Percentiles rank a stretch among this genome's conserved stretches.
phyloP scores from a whole-genome alignment of 2,888 invertebrate species.

The Drosophila stalkeri region DNA sequence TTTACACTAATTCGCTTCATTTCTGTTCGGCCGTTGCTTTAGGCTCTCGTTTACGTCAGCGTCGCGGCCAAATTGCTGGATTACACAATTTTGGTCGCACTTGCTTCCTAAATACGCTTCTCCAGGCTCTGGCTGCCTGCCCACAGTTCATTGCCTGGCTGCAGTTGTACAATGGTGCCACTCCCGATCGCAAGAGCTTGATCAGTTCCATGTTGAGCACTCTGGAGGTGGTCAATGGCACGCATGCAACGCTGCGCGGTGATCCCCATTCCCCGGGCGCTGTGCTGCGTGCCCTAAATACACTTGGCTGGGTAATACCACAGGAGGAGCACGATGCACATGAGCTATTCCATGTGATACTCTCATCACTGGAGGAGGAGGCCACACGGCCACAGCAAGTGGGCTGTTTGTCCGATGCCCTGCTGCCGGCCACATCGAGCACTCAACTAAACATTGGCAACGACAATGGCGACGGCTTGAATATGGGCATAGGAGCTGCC shows the following conservation, averaged over 20 bases:
- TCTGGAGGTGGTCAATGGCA: slow-evolving; percentile 88
- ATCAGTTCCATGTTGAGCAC: slow-evolving; percentile 91
- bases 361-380: slow-evolving; percentile 96
- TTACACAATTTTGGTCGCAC: slow-evolving; percentile 96
- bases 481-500: slow-evolving; percentile 4
- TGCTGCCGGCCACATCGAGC: slow-evolving; percentile 82
- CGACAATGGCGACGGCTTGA: slow-evolving; percentile 33
- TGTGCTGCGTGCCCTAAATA: slow-evolving; percentile 90
- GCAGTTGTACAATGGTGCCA: slow-evolving; percentile 87
- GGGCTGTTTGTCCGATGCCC: slow-evolving; percentile 92
- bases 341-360: slow-evolving; percentile 94
- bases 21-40: not conserved
- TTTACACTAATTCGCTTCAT: slow-evolving; percentile 17
- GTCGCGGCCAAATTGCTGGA: slow-evolving; percentile 92
- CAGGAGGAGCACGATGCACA: slow-evolving; percentile 98
- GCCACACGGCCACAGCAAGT: slow-evolving; percentile 85
- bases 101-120: slow-evolving; percentile 95
- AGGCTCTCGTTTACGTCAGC: slow-evolving; percentile 87
- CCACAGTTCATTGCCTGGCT: slow-evolving; percentile 94
- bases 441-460: slow-evolving; percentile 11
- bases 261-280: slow-evolving; percentile 88
- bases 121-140: slow-evolving; percentile 96
- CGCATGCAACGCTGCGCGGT: slow-evolving; percentile 88
- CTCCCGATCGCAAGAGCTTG: slow-evolving; percentile 89
- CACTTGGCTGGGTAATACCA: slow-evolving; percentile 94